A percentile compares a stretch with the other conserved stretches of the same genome.
phyloP scores from a whole-genome alignment of 1,140 invertebrate species.

The Drosophila punjabiensis region DNA sequence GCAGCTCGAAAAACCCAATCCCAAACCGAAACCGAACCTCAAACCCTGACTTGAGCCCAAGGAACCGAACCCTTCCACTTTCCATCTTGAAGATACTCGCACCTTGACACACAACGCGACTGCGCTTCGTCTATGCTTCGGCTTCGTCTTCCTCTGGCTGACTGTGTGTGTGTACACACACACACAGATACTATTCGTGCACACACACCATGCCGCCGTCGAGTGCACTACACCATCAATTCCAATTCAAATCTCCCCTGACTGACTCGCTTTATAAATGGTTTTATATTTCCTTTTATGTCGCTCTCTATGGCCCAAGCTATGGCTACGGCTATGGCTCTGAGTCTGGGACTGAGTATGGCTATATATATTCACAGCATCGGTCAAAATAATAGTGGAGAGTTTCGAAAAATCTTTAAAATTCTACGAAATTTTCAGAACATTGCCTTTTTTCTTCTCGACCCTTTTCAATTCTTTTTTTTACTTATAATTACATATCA shows the following conservation, averaged over 20 bases:
- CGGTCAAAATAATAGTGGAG: conserved; percentile 5
- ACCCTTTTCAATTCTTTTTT: too few relatives aligned
- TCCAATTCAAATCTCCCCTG: conserved; percentile 83
- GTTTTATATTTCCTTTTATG: conserved; percentile 84
- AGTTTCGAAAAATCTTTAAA: neutral
- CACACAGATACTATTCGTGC: conserved; percentile 26
- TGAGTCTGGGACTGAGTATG: conserved; percentile 29
- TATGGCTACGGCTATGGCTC: conserved; percentile 37
- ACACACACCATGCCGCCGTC: conserved; percentile 37
- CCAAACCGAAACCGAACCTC: conserved; percentile 24
- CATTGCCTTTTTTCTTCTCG: too few relatives aligned
- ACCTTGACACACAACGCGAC: conserved; percentile 76
- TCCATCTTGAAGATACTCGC: conserved; percentile 72
- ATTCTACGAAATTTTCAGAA: too few relatives aligned
- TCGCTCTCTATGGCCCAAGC: conserved; percentile 61
- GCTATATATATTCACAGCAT: conserved; percentile 38
- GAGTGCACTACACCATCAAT: conserved; percentile 82
- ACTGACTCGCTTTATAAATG: conserved; percentile 84
- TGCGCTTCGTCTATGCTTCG: conserved; percentile 76
- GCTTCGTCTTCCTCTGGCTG: conserved; percentile 8
- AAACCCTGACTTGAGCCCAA: conserved; percentile 8
- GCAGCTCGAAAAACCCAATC: conserved; percentile 52
- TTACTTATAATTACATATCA: too few relatives aligned
- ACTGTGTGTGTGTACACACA: conserved; percentile 11
- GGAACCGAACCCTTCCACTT: conserved; percentile 61